Evolutionary conservation across 2,888 invertebrate species (phyloP).

Genomic region (Didymodactylos carnosus): DNA sequence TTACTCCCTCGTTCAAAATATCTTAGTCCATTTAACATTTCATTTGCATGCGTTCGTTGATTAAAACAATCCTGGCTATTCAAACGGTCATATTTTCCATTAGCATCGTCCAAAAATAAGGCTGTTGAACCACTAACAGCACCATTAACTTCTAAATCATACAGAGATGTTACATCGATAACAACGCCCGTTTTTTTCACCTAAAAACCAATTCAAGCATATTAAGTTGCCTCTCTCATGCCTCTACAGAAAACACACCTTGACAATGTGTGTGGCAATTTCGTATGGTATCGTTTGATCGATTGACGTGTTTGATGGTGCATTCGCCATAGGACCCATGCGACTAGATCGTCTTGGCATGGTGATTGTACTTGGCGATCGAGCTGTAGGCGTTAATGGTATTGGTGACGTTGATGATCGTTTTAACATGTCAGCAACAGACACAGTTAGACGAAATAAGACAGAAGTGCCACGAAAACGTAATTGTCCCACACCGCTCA

Average conservation of each 20-base stretch:
- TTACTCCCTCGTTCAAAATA: conserved; percentile 37
- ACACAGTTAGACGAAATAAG: conserved; percentile 43
- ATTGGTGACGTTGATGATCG: not conserved
- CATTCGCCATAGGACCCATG: too few species aligned
- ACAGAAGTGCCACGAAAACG: conserved; percentile 49
- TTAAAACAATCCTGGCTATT: conserved; percentile 9
- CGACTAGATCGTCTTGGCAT: not conserved
- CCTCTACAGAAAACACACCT: conserved; percentile 38
- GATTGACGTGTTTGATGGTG: not conserved
- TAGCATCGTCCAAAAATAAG: not conserved
- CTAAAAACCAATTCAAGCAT: not conserved
- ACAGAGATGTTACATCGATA: conserved; percentile 41
- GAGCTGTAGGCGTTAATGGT: not conserved
- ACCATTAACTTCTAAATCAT: conserved; percentile 31
- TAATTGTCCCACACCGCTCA: conserved; percentile 46
- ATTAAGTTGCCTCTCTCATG: not conserved
- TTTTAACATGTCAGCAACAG: conserved; percentile 18
- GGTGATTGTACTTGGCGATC: not conserved
- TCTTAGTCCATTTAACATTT: conserved; percentile 40
- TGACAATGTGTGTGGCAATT: conserved; percentile 42
- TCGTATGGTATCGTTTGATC: conserved; percentile 28
- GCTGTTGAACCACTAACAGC: not conserved
- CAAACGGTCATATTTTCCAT: conserved; percentile 6
- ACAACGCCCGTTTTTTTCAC: conserved; percentile 38
- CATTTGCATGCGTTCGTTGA: conserved; percentile 39